Conservation (phyloP, 2,797 vertebrate genomes). For the Cryptoblepharus egeriae region DNA sequence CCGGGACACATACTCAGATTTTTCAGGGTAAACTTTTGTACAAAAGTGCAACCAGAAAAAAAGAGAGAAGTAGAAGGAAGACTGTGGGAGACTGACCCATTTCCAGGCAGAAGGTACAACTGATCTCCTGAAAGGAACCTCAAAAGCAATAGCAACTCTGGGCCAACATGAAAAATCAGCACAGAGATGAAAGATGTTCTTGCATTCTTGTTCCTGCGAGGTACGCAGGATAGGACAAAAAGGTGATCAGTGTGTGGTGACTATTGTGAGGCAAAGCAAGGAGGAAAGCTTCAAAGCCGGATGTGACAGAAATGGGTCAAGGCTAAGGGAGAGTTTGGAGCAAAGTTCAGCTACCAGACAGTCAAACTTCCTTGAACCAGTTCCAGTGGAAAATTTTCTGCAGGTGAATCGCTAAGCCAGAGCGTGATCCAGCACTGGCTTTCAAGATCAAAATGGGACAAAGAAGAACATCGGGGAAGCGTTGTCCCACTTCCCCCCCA, state of each 20-base stretch:
- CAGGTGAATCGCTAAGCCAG: not conserved
- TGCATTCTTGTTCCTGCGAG: not conserved
- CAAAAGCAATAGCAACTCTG: not conserved
- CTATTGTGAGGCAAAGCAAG: not conserved
- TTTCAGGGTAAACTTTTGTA: slow-evolving; percentile 13
- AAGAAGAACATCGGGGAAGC: too few relatives aligned
- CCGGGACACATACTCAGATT: not conserved
- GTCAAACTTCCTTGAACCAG: not conserved
- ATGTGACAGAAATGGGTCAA: not conserved
- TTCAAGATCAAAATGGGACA: not conserved
- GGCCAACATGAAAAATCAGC: not conserved
- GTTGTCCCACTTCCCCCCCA: too few relatives aligned
- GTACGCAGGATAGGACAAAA: not conserved
- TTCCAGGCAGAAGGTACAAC: not conserved
- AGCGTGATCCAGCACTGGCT: not conserved
- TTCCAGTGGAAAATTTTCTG: not conserved
- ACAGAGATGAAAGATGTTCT: not conserved
- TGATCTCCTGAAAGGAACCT: not conserved
- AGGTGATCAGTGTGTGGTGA: not conserved
- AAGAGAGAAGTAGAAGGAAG: not conserved
- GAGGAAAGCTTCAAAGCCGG: not conserved
- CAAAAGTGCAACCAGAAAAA: not conserved
- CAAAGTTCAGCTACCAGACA: not conserved
- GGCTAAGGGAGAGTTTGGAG: not conserved
- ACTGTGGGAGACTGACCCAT: not conserved